These are phyloP conservation scores for Chloroceryle amazona DNA, from an alignment of 2,797 vertebrate species.

Conservation along the genomic window DNA sequence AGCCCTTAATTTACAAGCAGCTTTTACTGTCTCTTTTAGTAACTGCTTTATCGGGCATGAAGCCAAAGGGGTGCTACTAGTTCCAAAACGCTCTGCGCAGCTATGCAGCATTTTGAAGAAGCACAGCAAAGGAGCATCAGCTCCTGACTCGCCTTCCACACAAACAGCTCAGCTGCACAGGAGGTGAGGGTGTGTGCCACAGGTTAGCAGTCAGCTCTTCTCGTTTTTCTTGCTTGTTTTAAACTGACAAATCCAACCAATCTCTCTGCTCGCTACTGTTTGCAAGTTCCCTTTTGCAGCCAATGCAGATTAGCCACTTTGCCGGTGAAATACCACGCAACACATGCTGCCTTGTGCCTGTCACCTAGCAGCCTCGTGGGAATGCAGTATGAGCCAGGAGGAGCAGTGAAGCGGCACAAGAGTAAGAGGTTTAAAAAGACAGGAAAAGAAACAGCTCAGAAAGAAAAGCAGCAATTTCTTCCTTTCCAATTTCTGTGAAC, in stretches of 20 bases:
- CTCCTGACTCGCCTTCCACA: background rate
- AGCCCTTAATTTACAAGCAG: background rate
- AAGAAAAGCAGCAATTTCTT: background rate
- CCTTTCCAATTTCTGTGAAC: background rate
- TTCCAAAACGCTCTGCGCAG: background rate
- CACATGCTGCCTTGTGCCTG: constrained; percentile 57
- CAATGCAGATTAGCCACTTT: constrained; percentile 57
- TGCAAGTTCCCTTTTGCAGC: background rate
- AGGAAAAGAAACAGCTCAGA: constrained; percentile 28
- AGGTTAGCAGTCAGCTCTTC: background rate
- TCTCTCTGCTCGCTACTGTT: background rate
- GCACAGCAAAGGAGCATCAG: background rate
- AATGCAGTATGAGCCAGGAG: constrained; percentile 46
- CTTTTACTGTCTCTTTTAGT: background rate
- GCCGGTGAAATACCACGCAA: constrained; percentile 42
- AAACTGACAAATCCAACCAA: background rate
- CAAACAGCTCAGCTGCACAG: rapidly evolving
- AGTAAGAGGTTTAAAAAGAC: constrained; percentile 18
- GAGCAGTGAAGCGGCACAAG: constrained; percentile 52
- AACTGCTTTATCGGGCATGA: background rate
- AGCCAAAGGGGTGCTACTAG: background rate
- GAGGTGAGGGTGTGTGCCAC: background rate
- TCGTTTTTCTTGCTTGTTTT: background rate
- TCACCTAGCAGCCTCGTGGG: constrained; percentile 66
- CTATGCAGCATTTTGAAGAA: background rate